Evolutionary conservation across 2,797 vertebrate species (phyloP).

Genomic region (Chaetophractus vellerosus): DNA sequence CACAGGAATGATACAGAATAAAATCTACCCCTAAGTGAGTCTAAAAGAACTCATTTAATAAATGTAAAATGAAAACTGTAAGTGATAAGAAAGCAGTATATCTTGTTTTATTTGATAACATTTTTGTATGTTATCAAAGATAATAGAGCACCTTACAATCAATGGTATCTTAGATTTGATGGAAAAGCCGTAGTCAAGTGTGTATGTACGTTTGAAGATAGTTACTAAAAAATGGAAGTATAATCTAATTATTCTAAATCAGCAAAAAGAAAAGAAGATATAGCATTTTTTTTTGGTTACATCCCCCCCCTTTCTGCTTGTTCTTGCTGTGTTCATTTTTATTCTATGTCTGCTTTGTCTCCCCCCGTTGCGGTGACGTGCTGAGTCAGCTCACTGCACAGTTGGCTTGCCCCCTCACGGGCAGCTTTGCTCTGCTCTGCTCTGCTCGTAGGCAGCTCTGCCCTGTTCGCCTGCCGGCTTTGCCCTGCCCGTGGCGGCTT

Average conservation of each 20-base stretch:
- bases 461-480: no score
- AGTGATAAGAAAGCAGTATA: background rate
- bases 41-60: background rate
- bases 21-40: background rate
- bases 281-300: background rate
- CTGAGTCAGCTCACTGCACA: no score
- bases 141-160: background rate
- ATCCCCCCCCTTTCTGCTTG: no score
- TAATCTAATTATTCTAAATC: conserved; percentile 5
- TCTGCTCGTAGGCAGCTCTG: no score
- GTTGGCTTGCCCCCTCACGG: no score
- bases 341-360: no score
- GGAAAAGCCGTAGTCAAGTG: background rate
- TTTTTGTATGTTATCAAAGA: no score
- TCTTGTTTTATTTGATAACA: background rate
- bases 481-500: no score
- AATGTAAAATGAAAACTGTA: conserved; percentile 4
- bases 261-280: background rate
- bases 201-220: background rate
- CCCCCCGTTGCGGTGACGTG: no score
- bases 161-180: background rate
- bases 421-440: no score
- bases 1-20: background rate
- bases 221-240: background rate
- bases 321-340: no score